phyloP scores from a whole-genome alignment of 2,113 vertebrate species.

The Lamprotornis superbus region DNA sequence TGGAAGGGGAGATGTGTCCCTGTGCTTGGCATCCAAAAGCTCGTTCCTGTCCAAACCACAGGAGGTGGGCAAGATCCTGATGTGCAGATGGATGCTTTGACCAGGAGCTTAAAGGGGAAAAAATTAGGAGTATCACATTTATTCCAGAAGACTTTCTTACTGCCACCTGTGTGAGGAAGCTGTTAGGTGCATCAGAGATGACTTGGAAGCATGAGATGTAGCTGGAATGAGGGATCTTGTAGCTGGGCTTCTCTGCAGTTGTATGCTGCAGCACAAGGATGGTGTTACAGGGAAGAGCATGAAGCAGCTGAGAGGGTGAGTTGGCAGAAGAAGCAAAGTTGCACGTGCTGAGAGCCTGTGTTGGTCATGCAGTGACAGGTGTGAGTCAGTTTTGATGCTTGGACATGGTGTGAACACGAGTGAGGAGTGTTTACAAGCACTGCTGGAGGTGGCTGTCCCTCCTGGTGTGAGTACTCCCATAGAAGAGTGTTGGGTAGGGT shows the following conservation, averaged over 20 bases:
- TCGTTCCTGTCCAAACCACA: rapidly evolving
- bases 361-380: not conserved
- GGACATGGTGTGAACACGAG: rapidly evolving
- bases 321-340: not conserved
- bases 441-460: not conserved
- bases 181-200: not conserved
- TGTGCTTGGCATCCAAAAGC: rapidly evolving
- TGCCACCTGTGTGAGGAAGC: rapidly evolving
- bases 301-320: not conserved
- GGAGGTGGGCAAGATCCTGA: not conserved
- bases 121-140: not conserved
- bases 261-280: not conserved
- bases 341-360: not conserved
- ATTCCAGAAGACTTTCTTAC: not conserved
- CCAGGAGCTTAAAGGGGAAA: not conserved
- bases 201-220: not conserved
- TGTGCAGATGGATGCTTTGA: not conserved
- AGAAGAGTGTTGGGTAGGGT: not conserved
- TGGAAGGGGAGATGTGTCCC: rapidly evolving
- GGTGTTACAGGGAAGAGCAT: not conserved
- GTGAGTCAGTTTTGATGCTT: not conserved
- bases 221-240: not conserved
- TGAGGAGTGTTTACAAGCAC: not conserved
- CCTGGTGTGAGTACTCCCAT: rapidly evolving
- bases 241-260: not conserved